Conservation (phyloP, 2,888 invertebrate genomes). For the Pachydiplax longipennis region DNA sequence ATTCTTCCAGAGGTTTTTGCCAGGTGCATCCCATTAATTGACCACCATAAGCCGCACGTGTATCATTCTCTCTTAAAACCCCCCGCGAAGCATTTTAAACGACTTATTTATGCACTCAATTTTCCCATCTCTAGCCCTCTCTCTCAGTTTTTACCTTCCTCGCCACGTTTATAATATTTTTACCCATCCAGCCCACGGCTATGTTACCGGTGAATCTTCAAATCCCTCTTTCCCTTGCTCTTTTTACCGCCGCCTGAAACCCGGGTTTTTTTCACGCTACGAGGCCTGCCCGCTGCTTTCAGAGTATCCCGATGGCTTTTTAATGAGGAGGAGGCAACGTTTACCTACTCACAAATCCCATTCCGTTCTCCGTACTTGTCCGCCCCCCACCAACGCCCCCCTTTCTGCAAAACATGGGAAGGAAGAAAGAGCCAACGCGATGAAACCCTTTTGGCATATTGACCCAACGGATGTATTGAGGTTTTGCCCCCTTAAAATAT, state of each 20-base stretch:
- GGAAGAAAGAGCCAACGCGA: background rate
- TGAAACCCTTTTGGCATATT: background rate
- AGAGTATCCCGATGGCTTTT: background rate
- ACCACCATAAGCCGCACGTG: background rate
- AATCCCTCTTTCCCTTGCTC: background rate
- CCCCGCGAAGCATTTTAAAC: background rate
- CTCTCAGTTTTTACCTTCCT: background rate
- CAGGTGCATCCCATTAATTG: background rate
- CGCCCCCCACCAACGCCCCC: background rate
- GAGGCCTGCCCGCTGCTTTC: background rate
- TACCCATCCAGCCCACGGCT: background rate
- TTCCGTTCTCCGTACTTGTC: background rate
- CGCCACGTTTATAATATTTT: background rate
- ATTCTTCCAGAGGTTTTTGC: too few relatives aligned
- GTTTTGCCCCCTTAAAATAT: background rate
- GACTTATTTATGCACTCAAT: background rate
- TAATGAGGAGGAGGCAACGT: background rate
- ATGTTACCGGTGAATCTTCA: background rate
- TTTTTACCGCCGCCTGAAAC: background rate
- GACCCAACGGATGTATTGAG: constrained; percentile 1
- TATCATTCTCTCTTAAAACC: background rate
- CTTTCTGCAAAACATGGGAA: background rate
- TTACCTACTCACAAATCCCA: background rate
- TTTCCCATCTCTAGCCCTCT: background rate
- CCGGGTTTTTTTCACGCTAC: background rate